Percentiles rank a stretch among this genome's conserved stretches.
These are phyloP conservation scores for Adelognathus sp. DNA, from an alignment of 2,888 invertebrate genomes.

Conservation along the genomic window DNA sequence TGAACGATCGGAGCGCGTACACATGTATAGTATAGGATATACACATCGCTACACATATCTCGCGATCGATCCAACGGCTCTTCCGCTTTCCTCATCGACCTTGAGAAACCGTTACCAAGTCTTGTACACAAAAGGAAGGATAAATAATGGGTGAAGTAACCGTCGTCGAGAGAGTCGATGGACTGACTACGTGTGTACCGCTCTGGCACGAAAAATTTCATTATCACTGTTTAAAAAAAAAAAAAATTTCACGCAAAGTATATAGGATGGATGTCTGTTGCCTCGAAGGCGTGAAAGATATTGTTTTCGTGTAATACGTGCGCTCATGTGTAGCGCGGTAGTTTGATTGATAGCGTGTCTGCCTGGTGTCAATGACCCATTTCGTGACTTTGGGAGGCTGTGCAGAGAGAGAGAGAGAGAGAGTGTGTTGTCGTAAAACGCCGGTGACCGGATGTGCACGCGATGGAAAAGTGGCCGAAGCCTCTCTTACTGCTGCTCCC, in stretches of 20 bases:
- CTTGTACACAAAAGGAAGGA: not conserved
- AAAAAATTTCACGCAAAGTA: not conserved
- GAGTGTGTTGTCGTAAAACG: not conserved
- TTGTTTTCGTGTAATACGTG: not conserved
- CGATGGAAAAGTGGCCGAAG: conserved; percentile 23
- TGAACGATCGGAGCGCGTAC: not conserved
- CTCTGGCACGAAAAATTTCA: not conserved
- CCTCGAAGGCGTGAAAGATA: not conserved
- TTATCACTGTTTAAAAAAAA: no score
- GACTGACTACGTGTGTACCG: not conserved
- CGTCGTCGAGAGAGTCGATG: not conserved
- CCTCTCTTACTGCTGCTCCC: not conserved
- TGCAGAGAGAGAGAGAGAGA: not conserved
- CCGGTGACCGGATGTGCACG: conserved; percentile 11
- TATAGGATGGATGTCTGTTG: not conserved
- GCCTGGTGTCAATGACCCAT: not conserved
- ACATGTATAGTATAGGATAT: not conserved
- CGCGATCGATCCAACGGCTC: conserved; percentile 31
- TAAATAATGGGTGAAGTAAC: not conserved
- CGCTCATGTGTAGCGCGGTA: not conserved
- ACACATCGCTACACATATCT: not conserved
- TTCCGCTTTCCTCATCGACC: conserved; percentile 44
- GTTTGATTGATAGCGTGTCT: not conserved
- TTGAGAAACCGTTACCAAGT: conserved; percentile 42
- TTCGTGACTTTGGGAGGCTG: not conserved